Evolutionary conservation across 2,797 vertebrate genomes (phyloP), one percentile per base, ranked within the genome.

Genomic region (Momotus momota): DNA sequence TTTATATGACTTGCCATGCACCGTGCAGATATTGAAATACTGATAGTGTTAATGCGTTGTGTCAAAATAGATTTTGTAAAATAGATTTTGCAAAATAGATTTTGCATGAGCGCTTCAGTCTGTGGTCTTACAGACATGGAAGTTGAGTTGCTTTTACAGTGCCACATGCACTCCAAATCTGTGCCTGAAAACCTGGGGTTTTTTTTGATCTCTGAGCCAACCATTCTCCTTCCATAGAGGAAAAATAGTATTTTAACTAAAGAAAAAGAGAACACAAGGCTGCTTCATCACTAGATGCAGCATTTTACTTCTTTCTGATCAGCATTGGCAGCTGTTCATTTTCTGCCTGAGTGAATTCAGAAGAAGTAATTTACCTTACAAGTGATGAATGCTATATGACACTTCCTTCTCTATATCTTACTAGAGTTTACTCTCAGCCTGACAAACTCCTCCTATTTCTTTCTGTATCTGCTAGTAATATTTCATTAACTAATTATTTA

Each of bases 261-360:
- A 75, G 66, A 61, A 81, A 84, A 81, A 10, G 10, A 57, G 85
- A 90, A 57, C 14, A 81, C 90, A 48, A 41, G 71, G 73, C 79
- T 31, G n/a, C 96, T 92, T 96, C 77, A 93, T 95, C 97, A 84
- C 62, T 85, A 58, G 81, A 93, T 97, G 90, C 95, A 97, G 92
- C 80, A 82, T 96, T 97, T 97, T 95, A 94, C 95, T 94, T 98
- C 95, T 98, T 97, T 97, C 96, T 98, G 98, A 97, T 98, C 97
- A 96, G 93, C 97, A 93, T 73, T 98, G 98, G 98, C 98, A 99
- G 98, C 98, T 99, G 98, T 98, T 99, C 98, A 98, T 99, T 99
- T 99, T 99, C 98, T 98, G 98, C 98, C 96, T 97, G 98, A 98
- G 95, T 97, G 97, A 98, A 91, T 98, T 97, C 97, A 96, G 94